Conservation (phyloP, 2,888 invertebrate species). For the Himalopsyche anomala region DNA sequence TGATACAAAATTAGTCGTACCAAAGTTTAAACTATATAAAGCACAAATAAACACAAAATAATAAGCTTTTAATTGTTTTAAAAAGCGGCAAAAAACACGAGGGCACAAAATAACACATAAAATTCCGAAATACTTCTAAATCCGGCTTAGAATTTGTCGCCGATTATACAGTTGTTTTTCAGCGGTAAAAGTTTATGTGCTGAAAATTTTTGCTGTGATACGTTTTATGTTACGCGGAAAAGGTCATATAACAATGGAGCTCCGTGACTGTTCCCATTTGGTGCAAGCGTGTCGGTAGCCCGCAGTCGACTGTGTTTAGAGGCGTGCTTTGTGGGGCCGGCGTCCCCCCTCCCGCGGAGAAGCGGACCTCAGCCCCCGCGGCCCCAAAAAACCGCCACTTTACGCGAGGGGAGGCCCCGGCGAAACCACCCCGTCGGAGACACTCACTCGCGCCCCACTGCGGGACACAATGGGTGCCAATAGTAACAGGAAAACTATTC, state of each 20-base stretch:
- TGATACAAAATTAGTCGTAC: background rate
- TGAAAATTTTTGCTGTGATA: slow-evolving; percentile 7
- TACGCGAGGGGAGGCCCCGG: slow-evolving; percentile 28
- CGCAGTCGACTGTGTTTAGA: slow-evolving; percentile 53
- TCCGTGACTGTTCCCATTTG: slow-evolving; percentile 3
- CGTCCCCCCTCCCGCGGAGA: slow-evolving; percentile 27
- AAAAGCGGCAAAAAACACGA: background rate
- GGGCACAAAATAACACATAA: background rate
- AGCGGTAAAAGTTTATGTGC: slow-evolving; percentile 5
- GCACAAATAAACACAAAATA: slow-evolving; percentile 17
- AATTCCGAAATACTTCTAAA: background rate
- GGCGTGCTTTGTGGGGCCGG: slow-evolving; percentile 28
- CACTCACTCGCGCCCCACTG: slow-evolving; percentile 5
- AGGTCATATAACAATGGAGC: slow-evolving; percentile 5
- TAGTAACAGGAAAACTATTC: background rate
- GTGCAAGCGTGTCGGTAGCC: slow-evolving; percentile 52
- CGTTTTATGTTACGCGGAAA: background rate
- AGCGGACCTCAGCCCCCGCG: slow-evolving; percentile 22
- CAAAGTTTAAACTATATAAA: background rate
- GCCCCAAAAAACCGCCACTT: slow-evolving; percentile 31
- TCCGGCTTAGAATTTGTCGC: background rate
- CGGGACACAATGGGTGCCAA: background rate
- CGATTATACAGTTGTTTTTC: background rate
- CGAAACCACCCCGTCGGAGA: slow-evolving; percentile 15
- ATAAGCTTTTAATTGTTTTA: background rate